Evolutionary conservation across 2,797 vertebrate genomes (phyloP), one percentile per base, ranked within the genome.

Genomic region (Peromyscus melanophrys): DNA sequence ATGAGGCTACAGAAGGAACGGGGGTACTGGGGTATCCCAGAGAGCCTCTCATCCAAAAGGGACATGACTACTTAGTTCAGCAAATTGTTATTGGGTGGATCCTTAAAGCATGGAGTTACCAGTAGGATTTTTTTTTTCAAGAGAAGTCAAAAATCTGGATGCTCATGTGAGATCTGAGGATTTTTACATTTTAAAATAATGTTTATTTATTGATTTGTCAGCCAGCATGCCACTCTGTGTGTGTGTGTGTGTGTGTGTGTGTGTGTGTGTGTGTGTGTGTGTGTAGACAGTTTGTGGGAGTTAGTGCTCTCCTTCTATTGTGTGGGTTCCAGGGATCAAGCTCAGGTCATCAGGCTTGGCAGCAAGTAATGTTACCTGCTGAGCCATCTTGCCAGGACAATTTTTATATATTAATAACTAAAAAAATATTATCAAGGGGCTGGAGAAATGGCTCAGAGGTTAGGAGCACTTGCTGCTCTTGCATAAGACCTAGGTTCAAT

Each of bases 111-210:
- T 52, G 25, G 84, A 59, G 37, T 89, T 90, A 34, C 37, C 78
- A 94, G 27, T 90, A 87, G 27, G 63, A 91, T 43, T 27, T 61
- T 65, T 67, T 67, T 93, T 86, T 94, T 87, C 37, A 89, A 94
- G 49, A 84, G 61, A 92, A 95, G 17, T 40, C 59, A 92, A 59
- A 92, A 96, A 92, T 84, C 29, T 19, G 37, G 31, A 94, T 93
- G 84, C 78, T 81, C 69, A 71, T 46, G 40, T 84, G 46, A 87
- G 87, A 94, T 92, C 37, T 85, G 61, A 92, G 43, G n/a, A 94
- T 69, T 96, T 94, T 92, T 43, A 88, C 31, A 69, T 37, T 67
- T 85, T 37, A 40, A 57, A 87, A 57, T 57, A n/a, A 52, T 46
- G 3, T 73, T 25, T n/a, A 67, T 69, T 71, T 55, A 73, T 73